Evolutionary conservation across 30 jellyfish, hydroid and myxozoan species (phyloP).

Genomic region (Mastigias papua): DNA sequence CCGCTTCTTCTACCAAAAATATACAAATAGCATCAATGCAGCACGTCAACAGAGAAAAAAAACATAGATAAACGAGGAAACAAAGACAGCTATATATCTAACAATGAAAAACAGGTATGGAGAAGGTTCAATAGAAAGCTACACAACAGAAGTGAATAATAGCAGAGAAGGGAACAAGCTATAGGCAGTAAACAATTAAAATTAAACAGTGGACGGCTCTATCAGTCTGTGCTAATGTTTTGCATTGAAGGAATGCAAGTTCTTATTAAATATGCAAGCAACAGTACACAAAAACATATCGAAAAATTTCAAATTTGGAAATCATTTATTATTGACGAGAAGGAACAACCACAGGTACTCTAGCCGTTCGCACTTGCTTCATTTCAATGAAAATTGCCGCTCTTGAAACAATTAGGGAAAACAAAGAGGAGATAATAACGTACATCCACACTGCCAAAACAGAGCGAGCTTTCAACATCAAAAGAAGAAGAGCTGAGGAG

Average conservation of each 20-base stretch:
- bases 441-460: neutral
- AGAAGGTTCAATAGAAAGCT: too few relatives aligned
- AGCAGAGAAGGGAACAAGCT: too few relatives aligned
- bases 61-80: too few relatives aligned
- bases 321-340: conserved; percentile 44
- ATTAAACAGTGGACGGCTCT: neutral
- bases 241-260: neutral
- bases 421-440: conserved; percentile 10
- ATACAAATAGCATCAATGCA: too few relatives aligned
- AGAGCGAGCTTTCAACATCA: neutral
- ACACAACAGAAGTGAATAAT: too few relatives aligned
- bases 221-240: neutral
- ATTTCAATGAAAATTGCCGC: neutral
- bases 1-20: too few relatives aligned
- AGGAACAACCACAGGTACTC: conserved; percentile 49
- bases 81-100: too few relatives aligned
- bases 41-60: too few relatives aligned
- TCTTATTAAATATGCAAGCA: conserved; percentile 30
- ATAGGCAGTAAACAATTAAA: neutral
- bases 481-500: neutral
- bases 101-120: too few relatives aligned
- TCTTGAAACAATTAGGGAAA: conserved; percentile 1
- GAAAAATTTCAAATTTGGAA: conserved; percentile 27
- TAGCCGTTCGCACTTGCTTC: neutral
- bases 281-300: neutral